These are phyloP conservation scores for Lacerta bilineata DNA, from an alignment of 2,797 vertebrate genomes.

Conservation along the genomic window DNA sequence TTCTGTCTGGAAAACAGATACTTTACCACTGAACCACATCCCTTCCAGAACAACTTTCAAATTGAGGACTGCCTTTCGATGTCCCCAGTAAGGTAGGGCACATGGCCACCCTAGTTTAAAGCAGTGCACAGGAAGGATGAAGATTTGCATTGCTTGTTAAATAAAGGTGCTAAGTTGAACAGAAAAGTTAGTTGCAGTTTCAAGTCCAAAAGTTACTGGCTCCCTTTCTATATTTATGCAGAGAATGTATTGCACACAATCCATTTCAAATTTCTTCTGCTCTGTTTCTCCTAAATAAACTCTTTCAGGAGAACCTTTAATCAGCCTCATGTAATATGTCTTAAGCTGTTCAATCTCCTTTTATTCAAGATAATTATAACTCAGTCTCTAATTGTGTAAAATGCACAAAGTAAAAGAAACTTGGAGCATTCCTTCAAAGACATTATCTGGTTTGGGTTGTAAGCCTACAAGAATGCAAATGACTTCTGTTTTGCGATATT, in stretches of 20 bases:
- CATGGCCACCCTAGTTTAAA: background rate
- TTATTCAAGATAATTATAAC: conserved; percentile 39
- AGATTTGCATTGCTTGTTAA: background rate
- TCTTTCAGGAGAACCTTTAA: conserved; percentile 48
- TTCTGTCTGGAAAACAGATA: too few relatives aligned
- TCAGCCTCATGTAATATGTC: conserved; percentile 21
- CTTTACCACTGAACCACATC: too few relatives aligned
- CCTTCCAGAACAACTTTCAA: too few relatives aligned
- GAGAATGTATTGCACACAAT: background rate
- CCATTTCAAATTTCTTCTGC: conserved; percentile 27
- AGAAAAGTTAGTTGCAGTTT: background rate
- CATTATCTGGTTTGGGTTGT: background rate
- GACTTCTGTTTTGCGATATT: background rate
- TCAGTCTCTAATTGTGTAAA: background rate
- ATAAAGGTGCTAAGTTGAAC: background rate
- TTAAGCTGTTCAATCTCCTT: conserved; percentile 37
- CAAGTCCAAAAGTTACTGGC: background rate
- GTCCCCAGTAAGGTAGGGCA: too few relatives aligned
- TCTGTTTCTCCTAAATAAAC: conserved; percentile 36
- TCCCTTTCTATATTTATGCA: conserved; percentile 3
- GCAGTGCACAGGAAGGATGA: too few relatives aligned
- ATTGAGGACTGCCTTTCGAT: too few relatives aligned
- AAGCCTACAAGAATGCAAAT: background rate
- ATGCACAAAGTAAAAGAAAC: conserved; percentile 12
- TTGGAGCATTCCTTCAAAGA: background rate